phyloP scores from a whole-genome alignment of 1,140 invertebrate genomes.

The Drosophila subpulchrella region DNA sequence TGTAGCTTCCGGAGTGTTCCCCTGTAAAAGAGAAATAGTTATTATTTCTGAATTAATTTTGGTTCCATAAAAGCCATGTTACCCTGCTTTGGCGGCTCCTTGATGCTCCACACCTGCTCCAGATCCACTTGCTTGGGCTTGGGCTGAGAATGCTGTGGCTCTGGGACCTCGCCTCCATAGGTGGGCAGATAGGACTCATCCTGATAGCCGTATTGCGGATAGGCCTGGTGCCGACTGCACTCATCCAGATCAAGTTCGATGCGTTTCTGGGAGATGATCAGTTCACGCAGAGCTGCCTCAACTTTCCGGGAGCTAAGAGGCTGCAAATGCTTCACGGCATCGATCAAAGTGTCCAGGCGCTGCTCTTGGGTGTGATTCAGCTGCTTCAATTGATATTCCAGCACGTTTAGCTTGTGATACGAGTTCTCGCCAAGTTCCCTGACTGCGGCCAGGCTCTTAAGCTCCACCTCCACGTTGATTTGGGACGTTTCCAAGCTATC shows the following conservation, averaged over 20 bases:
- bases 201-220: neutral
- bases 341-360: slow-evolving; percentile 30
- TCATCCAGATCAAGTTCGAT: slow-evolving; percentile 61
- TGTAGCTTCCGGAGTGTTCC: slow-evolving; percentile 1
- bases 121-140: slow-evolving; percentile 22
- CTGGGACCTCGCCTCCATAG: slow-evolving; percentile 16
- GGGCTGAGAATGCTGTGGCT: slow-evolving; percentile 1
- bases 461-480: slow-evolving; percentile 64
- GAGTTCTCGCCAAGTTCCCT: slow-evolving; percentile 46
- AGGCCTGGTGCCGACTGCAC: slow-evolving; percentile 25
- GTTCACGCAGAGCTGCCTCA: slow-evolving; percentile 53
- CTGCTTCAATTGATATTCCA: slow-evolving; percentile 39
- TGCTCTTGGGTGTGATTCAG: slow-evolving; percentile 55
- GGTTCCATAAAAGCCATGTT: neutral
- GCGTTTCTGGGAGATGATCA: slow-evolving; percentile 68
- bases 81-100: slow-evolving; percentile 36
- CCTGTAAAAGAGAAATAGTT: slow-evolving; percentile 8
- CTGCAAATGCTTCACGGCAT: slow-evolving; percentile 41
- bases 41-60: neutral
- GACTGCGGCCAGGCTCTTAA: slow-evolving; percentile 45
- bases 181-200: neutral
- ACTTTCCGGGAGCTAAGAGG: slow-evolving; percentile 56
- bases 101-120: slow-evolving; percentile 47
- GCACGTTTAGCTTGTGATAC: slow-evolving; percentile 36
- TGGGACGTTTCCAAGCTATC: slow-evolving; percentile 64